Conservation (phyloP, 2,113 vertebrate genomes). For the Sebastes schlegelii region DNA sequence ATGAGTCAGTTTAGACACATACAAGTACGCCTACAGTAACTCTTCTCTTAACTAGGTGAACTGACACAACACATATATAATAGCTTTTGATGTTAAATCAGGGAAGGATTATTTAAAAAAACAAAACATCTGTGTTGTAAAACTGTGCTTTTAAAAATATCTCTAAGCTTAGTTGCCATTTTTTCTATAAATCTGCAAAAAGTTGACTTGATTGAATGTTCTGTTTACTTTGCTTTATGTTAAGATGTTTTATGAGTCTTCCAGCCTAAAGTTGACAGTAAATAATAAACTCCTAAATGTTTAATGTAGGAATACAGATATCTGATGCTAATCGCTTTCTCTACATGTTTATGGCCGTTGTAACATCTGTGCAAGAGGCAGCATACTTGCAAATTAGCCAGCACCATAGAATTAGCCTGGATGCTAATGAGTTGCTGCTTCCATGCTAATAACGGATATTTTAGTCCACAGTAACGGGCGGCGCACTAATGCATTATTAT, state of each 20-base stretch:
- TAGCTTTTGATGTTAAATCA: not conserved
- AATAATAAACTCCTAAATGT: not conserved
- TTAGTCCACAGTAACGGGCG: slow-evolving; percentile 51
- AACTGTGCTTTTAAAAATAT: not conserved
- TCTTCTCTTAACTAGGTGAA: not conserved
- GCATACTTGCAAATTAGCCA: slow-evolving; percentile 25
- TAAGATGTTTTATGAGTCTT: not conserved
- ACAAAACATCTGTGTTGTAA: not conserved
- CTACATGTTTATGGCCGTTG: not conserved
- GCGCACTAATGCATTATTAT: slow-evolving; percentile 59
- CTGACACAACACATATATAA: not conserved
- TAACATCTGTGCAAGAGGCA: slow-evolving; percentile 3
- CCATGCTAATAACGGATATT: slow-evolving; percentile 66
- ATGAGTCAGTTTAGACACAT: not conserved
- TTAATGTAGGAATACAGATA: not conserved
- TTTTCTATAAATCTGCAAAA: not conserved
- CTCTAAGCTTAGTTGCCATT: not conserved
- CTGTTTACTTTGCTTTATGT: not conserved
- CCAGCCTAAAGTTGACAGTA: not conserved
- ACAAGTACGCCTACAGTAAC: too few species aligned
- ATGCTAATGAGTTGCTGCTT: slow-evolving; percentile 47
- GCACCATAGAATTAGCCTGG: slow-evolving; percentile 32
- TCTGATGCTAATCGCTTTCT: not conserved
- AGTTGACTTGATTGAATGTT: too few species aligned
- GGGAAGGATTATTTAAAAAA: not conserved